phyloP scores from a whole-genome alignment of 2,113 vertebrate genomes.

The Sorex araneus region DNA sequence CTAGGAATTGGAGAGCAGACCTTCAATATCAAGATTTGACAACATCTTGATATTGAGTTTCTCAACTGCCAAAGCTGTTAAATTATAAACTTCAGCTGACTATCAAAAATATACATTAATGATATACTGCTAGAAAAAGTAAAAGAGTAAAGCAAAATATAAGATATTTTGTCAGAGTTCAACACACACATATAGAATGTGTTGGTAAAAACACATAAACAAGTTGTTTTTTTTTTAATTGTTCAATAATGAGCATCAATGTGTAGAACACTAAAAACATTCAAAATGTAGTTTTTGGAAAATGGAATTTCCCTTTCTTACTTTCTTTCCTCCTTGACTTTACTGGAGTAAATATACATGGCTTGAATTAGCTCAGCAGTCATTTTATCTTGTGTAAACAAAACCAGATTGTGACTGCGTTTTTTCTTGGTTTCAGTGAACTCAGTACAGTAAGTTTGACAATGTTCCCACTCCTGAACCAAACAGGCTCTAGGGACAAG shows the following conservation, averaged over 20 bases:
- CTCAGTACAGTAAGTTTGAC: neutral
- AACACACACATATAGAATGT: neutral
- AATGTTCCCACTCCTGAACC: neutral
- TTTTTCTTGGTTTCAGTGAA: neutral
- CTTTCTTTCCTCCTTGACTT: neutral
- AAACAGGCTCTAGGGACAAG: neutral
- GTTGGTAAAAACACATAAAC: too few relatives aligned
- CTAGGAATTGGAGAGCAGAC: neutral
- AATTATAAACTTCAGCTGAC: neutral
- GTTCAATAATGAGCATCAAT: too few relatives aligned
- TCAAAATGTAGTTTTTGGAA: neutral
- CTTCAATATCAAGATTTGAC: neutral
- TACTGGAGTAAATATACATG: neutral
- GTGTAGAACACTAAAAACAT: neutral
- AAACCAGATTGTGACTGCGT: neutral
- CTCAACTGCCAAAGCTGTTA: neutral
- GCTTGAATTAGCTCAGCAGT: neutral
- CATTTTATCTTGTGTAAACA: neutral
- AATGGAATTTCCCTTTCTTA: neutral
- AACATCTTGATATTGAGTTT: neutral
- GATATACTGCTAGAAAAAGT: neutral
- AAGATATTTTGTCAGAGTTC: slow-evolving; percentile 9
- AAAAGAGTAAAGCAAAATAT: neutral
- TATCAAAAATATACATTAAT: neutral
- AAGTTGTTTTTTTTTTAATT: too few relatives aligned